These are phyloP conservation scores for Scarus forsteni DNA, from an alignment of 2,797 vertebrate genomes.

Conservation along the genomic window DNA sequence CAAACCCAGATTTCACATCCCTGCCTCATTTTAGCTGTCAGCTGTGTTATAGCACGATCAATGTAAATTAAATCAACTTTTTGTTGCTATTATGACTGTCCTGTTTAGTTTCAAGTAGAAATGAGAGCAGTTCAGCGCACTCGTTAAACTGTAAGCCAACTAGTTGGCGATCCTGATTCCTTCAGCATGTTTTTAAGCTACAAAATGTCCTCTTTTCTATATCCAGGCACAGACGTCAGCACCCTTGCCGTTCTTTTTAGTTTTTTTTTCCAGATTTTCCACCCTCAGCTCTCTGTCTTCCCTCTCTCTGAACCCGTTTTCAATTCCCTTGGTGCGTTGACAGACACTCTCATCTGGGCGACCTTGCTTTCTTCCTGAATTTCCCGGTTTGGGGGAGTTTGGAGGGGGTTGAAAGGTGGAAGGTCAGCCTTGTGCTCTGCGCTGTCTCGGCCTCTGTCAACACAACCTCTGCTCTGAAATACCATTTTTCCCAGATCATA, in stretches of 20 bases:
- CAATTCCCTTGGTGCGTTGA: constrained; percentile 73
- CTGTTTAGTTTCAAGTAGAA: constrained; percentile 62
- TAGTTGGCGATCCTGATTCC: constrained; percentile 58
- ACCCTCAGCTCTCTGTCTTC: background rate
- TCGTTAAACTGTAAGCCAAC: constrained; percentile 43
- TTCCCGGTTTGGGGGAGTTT: constrained; percentile 60
- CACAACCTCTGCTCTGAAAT: constrained; percentile 76
- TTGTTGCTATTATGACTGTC: constrained; percentile 62
- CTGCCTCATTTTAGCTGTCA: constrained; percentile 57
- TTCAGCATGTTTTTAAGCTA: constrained; percentile 57
- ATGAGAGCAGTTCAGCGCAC: constrained; percentile 22
- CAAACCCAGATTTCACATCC: constrained; percentile 62
- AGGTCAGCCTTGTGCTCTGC: constrained; percentile 70
- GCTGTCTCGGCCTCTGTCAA: constrained; percentile 77
- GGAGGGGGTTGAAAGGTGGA: constrained; percentile 64
- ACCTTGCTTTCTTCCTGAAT: constrained; percentile 81
- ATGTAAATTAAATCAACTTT: constrained; percentile 69
- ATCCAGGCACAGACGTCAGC: constrained; percentile 56
- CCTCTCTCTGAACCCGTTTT: constrained; percentile 61
- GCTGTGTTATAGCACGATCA: constrained; percentile 72
- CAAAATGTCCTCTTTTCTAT: constrained; percentile 55
- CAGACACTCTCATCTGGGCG: constrained; percentile 76
- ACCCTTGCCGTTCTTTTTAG: constrained; percentile 4
- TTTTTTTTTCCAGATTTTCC: constrained; percentile 11
- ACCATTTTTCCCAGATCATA: constrained; percentile 62